Base-by-base conservation (phyloP, 2,888 invertebrate genomes). In the Epinotia demarniana region DNA sequence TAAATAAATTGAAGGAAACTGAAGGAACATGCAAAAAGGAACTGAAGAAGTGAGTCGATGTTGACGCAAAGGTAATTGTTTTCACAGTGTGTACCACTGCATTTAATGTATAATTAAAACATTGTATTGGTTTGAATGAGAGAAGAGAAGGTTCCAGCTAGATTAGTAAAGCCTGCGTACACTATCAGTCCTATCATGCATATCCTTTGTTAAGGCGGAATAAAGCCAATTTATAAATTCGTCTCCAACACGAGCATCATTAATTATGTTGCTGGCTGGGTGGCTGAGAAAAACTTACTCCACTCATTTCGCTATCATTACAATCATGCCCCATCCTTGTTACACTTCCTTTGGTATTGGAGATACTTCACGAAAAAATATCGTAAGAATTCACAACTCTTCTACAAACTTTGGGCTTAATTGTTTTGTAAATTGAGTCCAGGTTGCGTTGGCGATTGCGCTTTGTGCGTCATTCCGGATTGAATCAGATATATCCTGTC, bases 251-350 rank as follows among this genome's bases (percentile, higher is more conserved):
- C 92, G 91, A 91, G 87, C 88, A 86, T 90, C 94, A 94, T 94
- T 94, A 94, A 94, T 94, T 94, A 94, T 94, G 94, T 94, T 94
- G 94, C 94, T 92, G 93, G 90, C 91, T 94, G 93, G 93, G 94
- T 94, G 94, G 94, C 92, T 94, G 90, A 91, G 93, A 93, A 93
- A 93, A 93, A 90, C 92, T 92, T 91, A 92, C 93, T 93, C 91
- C 91, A 92, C 93, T 93, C 93, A 94, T 93, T 93, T 88, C 86
- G 89, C 89, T 94, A 94, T 93, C 93, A 86, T 87, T 90, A 84
- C 90, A 87, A 93, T 94, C 94, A 85, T 86, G 78, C 81, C 80
- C 87, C 82, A 85, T 93, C 92, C 86, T 86, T 86, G 85, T 93
- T 88, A 79, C 87, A 87, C 93, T 77, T 84, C 78, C 84, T 78